These are phyloP conservation scores for Leucophenga montana DNA, from an alignment of 2,888 invertebrate genomes.

Conservation along the genomic window DNA sequence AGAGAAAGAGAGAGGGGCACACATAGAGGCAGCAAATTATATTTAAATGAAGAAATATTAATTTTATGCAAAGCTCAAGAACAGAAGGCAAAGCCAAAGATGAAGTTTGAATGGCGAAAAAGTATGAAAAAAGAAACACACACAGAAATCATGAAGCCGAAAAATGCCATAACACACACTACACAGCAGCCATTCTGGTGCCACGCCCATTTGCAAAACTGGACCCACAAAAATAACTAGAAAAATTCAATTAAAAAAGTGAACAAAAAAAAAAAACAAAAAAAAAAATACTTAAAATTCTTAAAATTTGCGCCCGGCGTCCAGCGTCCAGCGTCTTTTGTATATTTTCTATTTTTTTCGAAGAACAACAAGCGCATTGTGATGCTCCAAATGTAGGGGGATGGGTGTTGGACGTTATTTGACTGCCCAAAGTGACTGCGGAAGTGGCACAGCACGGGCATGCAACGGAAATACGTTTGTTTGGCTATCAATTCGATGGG, in stretches of 20 bases:
- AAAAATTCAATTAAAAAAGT: conserved; percentile 20
- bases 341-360: too few relatives aligned
- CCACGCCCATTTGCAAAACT: too few relatives aligned
- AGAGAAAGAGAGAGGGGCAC: neutral
- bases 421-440: too few relatives aligned
- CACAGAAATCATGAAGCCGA: neutral
- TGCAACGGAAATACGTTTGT: too few relatives aligned
- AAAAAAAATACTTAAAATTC: neutral
- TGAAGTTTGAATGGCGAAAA: conserved; percentile 30
- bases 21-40: conserved; percentile 22
- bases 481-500: too few relatives aligned
- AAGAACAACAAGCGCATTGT: neutral
- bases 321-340: neutral
- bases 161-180: too few relatives aligned
- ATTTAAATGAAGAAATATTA: conserved; percentile 51
- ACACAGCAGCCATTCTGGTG: neutral
- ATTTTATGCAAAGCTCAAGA: conserved; percentile 62
- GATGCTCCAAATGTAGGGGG: neutral
- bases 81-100: conserved; percentile 45
- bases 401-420: neutral
- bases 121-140: neutral
- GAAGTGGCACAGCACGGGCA: too few relatives aligned
- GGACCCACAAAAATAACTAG: neutral
- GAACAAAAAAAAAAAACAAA: neutral
- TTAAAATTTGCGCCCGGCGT: neutral